phyloP scores from a whole-genome alignment of 2,888 invertebrate species.

The Tenthredo mesomela region DNA sequence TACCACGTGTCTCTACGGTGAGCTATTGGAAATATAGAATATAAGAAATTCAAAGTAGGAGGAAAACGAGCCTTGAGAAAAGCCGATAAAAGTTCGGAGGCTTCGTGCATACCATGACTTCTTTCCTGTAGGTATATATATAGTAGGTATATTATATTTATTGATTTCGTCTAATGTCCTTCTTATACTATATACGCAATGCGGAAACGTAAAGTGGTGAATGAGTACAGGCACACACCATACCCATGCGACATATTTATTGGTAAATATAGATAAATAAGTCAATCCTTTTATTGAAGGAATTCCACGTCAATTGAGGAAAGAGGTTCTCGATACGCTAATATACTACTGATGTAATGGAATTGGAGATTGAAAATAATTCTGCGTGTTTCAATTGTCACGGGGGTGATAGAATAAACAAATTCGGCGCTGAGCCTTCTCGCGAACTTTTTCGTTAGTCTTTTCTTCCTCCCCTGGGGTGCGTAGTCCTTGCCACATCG shows the following conservation, averaged over 20 bases:
- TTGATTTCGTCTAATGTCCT: constrained; percentile 38
- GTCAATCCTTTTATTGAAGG: not conserved
- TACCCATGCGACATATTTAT: not conserved
- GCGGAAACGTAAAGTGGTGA: constrained; percentile 32
- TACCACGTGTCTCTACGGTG: constrained; percentile 1
- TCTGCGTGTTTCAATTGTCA: not conserved
- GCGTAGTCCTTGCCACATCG: constrained; percentile 31
- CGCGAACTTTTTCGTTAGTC: constrained; percentile 37
- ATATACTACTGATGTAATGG: not conserved
- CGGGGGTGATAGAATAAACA: not conserved
- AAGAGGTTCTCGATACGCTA: not conserved
- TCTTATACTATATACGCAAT: constrained; percentile 29
- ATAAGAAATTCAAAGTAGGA: constrained; percentile 31
- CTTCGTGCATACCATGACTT: constrained; percentile 12
- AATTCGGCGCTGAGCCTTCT: not conserved
- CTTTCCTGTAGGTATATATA: not conserved
- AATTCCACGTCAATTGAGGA: not conserved
- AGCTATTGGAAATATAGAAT: constrained; percentile 18
- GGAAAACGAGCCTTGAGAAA: constrained; percentile 43
- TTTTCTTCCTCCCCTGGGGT: not conserved
- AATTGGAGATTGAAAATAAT: not conserved
- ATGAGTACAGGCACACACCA: not conserved
- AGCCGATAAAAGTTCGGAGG: constrained; percentile 38
- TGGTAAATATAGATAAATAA: not conserved
- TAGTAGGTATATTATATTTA: not conserved